Percentiles rank a stretch among this genome's conserved stretches.
Evolutionary conservation across 2,797 vertebrate species (phyloP).

Genomic region (Sarcophilus harrisii): DNA sequence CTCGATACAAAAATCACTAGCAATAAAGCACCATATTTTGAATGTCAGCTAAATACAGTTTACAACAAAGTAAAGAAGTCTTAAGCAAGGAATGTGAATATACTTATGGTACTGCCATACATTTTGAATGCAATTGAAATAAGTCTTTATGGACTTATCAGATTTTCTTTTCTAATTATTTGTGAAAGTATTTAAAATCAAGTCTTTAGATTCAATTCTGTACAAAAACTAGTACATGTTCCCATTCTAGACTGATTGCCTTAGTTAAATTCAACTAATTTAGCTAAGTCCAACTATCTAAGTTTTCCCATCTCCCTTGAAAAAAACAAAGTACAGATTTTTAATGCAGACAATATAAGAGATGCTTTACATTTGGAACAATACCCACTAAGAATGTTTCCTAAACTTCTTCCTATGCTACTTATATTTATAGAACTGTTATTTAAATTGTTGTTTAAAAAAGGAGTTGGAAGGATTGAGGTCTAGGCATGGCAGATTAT

Average conservation of each 20-base stretch:
- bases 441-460: background rate
- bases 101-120: background rate
- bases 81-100: background rate
- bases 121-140: slow-evolving; percentile 9
- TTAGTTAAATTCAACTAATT: slow-evolving; percentile 61
- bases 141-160: slow-evolving; percentile 26
- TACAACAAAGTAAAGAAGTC: background rate
- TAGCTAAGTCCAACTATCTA: slow-evolving; percentile 55
- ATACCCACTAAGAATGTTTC: background rate
- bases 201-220: slow-evolving; percentile 9
- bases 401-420: slow-evolving; percentile 5
- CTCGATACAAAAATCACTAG: background rate
- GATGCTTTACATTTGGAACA: slow-evolving; percentile 57
- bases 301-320: slow-evolving; percentile 28
- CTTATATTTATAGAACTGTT: slow-evolving; percentile 22
- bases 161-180: slow-evolving; percentile 40
- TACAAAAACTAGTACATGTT: slow-evolving; percentile 1
- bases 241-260: slow-evolving; percentile 35
- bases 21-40: background rate
- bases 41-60: slow-evolving; percentile 25
- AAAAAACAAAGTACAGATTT: background rate
- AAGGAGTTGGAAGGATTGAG: slow-evolving; percentile 35
- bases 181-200: slow-evolving; percentile 1
- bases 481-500: background rate
- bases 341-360: slow-evolving; percentile 36